A percentile compares a stretch with the other conserved stretches of the same genome.
phyloP scores from a whole-genome alignment of 2,888 invertebrate genomes.

The Agriotes lineatus region DNA sequence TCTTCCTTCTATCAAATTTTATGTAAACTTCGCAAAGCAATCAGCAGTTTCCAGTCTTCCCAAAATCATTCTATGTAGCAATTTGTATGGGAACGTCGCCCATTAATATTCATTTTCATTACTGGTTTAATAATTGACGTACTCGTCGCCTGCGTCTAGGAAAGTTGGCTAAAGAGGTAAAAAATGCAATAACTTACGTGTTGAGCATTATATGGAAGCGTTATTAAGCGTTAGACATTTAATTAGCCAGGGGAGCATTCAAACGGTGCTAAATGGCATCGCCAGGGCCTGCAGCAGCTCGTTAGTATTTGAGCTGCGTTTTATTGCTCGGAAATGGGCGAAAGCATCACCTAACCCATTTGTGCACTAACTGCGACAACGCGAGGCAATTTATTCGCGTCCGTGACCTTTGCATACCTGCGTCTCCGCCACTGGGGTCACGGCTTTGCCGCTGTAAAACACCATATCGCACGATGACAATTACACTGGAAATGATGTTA shows the following conservation, averaged over 20 bases:
- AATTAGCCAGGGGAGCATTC: background rate
- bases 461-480: constrained; percentile 5
- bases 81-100: too few species aligned
- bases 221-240: background rate
- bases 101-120: too few species aligned
- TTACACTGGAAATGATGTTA: constrained; percentile 15
- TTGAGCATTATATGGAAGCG: background rate
- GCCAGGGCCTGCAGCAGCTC: background rate
- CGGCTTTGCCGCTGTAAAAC: background rate
- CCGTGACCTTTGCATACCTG: constrained; percentile 19
- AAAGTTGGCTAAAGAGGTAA: background rate
- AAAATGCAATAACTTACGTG: background rate
- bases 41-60: too few species aligned
- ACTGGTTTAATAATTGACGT: too few species aligned
- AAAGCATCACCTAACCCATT: constrained; percentile 2
- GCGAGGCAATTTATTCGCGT: constrained; percentile 9
- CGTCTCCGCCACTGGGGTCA: constrained; percentile 11
- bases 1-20: too few species aligned
- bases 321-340: background rate
- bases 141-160: too few species aligned
- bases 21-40: too few species aligned
- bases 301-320: background rate
- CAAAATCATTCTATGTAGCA: too few species aligned
- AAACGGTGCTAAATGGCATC: background rate
- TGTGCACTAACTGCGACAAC: constrained; percentile 4